Evolutionary conservation across 2,797 vertebrate species (phyloP).

Genomic region (Streptopelia turtur): DNA sequence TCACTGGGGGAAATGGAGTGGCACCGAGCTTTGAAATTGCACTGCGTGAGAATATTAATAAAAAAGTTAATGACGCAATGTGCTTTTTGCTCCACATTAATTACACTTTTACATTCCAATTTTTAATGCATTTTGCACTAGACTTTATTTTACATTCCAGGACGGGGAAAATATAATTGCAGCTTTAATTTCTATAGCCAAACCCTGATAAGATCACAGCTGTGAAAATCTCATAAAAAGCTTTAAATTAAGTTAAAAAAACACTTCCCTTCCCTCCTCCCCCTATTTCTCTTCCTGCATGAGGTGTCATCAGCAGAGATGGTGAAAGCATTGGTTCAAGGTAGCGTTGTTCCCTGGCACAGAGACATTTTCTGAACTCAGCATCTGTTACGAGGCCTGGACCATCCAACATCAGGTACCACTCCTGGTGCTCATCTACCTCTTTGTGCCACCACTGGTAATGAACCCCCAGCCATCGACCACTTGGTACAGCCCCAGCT

Average conservation of each 20-base stretch:
- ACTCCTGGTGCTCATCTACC: not conserved
- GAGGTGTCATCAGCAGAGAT: slow-evolving; percentile 13
- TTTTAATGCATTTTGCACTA: slow-evolving; percentile 79
- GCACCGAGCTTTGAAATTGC: slow-evolving; percentile 79
- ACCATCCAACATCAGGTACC: not conserved
- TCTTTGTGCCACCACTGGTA: not conserved
- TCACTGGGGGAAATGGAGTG: slow-evolving; percentile 79
- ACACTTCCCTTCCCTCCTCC: slow-evolving; percentile 68
- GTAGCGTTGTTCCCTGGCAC: not conserved
- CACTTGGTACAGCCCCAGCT: not conserved
- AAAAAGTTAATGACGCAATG: slow-evolving; percentile 81
- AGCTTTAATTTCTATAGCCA: slow-evolving; percentile 77
- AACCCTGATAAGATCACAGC: slow-evolving; percentile 77
- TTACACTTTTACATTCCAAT: slow-evolving; percentile 79
- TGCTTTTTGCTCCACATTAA: slow-evolving; percentile 80
- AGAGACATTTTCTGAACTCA: not conserved
- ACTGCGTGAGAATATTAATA: slow-evolving; percentile 79
- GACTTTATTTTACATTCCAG: slow-evolving; percentile 79
- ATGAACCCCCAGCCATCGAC: not conserved
- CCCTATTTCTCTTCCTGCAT: slow-evolving; percentile 35
- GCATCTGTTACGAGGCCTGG: not conserved
- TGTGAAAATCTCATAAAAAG: slow-evolving; percentile 79
- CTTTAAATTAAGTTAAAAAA: slow-evolving; percentile 79
- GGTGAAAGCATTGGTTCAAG: not conserved
- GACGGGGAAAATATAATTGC: slow-evolving; percentile 78